phyloP scores from a whole-genome alignment of 2,113 vertebrate genomes.

The Pachypanchax playfairii region DNA sequence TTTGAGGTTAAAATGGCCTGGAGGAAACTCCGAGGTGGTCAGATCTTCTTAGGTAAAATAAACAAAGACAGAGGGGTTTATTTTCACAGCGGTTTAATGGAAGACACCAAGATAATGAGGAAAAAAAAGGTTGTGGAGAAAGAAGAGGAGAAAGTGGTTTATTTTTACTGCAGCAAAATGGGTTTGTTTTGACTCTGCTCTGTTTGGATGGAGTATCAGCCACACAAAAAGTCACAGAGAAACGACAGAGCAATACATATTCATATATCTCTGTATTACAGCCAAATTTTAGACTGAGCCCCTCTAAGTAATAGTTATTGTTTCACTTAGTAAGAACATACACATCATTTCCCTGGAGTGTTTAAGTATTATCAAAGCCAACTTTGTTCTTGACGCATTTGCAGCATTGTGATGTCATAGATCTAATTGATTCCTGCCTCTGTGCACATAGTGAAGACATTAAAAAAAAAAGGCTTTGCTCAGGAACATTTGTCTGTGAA shows the following conservation, averaged over 20 bases:
- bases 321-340: constrained; percentile 12
- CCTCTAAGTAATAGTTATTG: constrained; percentile 14
- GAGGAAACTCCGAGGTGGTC: constrained; percentile 70
- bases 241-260: constrained; percentile 2
- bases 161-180: constrained; percentile 70
- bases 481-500: constrained; percentile 22
- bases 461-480: not conserved
- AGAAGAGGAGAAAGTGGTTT: constrained; percentile 55
- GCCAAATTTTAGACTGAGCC: constrained; percentile 12
- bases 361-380: constrained; percentile 24
- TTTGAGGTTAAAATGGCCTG: constrained; percentile 54
- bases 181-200: constrained; percentile 67
- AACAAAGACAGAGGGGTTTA: constrained; percentile 70
- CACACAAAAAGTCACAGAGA: constrained; percentile 29
- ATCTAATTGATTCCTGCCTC: constrained; percentile 42
- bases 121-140: constrained; percentile 7
- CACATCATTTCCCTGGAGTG: constrained; percentile 21
- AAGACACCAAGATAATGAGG: constrained; percentile 17
- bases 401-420: constrained; percentile 43
- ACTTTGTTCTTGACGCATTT: constrained; percentile 51
- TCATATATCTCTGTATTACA: constrained; percentile 27
- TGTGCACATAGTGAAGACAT: constrained; percentile 6
- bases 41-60: constrained; percentile 69
- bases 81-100: constrained; percentile 67
- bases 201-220: constrained; percentile 59